A percentile compares a stretch with the other conserved stretches of the same genome.
These are phyloP conservation scores for Papilio demoleus DNA, from an alignment of 2,888 invertebrate genomes.

Conservation along the genomic window DNA sequence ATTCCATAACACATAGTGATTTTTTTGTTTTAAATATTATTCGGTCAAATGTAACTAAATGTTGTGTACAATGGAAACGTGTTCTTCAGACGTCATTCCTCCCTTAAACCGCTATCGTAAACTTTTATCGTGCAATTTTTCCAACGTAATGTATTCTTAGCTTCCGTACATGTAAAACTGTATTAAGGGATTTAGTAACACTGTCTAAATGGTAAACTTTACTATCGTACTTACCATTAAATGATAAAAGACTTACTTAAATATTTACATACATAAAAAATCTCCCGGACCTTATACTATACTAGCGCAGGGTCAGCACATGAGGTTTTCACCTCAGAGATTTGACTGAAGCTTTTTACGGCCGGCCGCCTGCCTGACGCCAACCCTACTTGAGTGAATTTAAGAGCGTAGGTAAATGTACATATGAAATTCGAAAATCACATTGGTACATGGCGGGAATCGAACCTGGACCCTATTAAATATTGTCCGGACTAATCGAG, in stretches of 20 bases:
- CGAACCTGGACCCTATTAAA: too few relatives aligned
- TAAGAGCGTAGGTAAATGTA: too few relatives aligned
- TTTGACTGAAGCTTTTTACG: too few relatives aligned
- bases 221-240: constrained; percentile 7
- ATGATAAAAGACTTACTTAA: neutral
- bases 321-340: too few relatives aligned
- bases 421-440: too few relatives aligned
- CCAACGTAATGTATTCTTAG: constrained; percentile 42
- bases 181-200: constrained; percentile 38
- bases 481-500: too few relatives aligned
- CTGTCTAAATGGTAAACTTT: constrained; percentile 22
- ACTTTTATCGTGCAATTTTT: constrained; percentile 64
- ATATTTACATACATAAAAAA: neutral
- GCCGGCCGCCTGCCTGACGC: too few relatives aligned
- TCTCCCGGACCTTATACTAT: too few relatives aligned
- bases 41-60: neutral
- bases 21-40: neutral
- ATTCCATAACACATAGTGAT: too few relatives aligned
- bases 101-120: constrained; percentile 64
- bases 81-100: constrained; percentile 40
- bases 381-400: too few relatives aligned
- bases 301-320: too few relatives aligned
- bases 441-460: too few relatives aligned
- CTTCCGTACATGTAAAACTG: constrained; percentile 45
- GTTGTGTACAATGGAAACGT: constrained; percentile 53